Evolutionary conservation across 2,888 invertebrate species (phyloP).

Genomic region (Perizoma flavofasciatum): DNA sequence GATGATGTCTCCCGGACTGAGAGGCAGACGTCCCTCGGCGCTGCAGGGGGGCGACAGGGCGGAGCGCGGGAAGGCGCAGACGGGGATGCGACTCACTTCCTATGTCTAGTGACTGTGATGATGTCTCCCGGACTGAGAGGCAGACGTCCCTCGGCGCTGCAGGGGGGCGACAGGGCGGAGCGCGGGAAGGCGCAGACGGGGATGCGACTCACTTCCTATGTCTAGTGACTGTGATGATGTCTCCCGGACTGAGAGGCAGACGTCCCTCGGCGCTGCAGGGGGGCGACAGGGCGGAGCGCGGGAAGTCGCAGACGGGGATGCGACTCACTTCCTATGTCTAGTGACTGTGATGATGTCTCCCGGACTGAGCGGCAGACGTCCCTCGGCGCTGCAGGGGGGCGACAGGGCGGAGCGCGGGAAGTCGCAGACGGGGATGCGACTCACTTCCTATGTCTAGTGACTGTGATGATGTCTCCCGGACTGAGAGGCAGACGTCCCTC

Average conservation of each 20-base stretch:
- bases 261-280: slow-evolving; percentile 95
- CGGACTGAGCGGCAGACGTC: slow-evolving; percentile 87
- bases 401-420: slow-evolving; percentile 56
- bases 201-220: too few relatives aligned
- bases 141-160: slow-evolving; percentile 93
- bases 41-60: slow-evolving; percentile 88
- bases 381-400: slow-evolving; percentile 94
- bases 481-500: slow-evolving; percentile 91
- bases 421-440: slow-evolving; percentile 85
- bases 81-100: too few relatives aligned
- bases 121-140: slow-evolving; percentile 87
- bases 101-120: slow-evolving; percentile 93
- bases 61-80: slow-evolving; percentile 55
- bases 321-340: too few relatives aligned
- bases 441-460: slow-evolving; percentile 96
- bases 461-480: slow-evolving; percentile 88
- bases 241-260: slow-evolving; percentile 87
- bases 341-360: slow-evolving; percentile 92
- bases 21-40: slow-evolving; percentile 92
- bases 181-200: slow-evolving; percentile 77
- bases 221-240: slow-evolving; percentile 91
- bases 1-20: slow-evolving; percentile 88
- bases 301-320: slow-evolving; percentile 82
- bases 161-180: slow-evolving; percentile 85
- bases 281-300: slow-evolving; percentile 71